Base-by-base conservation (phyloP, 2,797 vertebrate genomes). In the Oryzias sinensis region DNA sequence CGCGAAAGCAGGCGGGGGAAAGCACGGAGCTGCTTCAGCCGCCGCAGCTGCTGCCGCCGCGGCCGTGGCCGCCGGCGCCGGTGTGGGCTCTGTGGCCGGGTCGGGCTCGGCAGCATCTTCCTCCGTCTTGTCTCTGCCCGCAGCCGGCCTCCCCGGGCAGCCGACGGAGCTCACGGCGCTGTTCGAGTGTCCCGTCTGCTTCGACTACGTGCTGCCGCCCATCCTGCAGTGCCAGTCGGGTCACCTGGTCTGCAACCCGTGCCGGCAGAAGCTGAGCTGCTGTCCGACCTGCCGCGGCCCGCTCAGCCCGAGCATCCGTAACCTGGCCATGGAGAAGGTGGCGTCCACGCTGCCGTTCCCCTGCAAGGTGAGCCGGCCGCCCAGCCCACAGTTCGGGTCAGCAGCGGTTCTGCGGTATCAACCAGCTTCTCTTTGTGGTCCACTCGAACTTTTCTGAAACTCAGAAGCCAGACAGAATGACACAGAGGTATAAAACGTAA, bases 261-360 rank as follows among this genome's bases (percentile, higher is more conserved):
- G 91, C 79, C 82, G 91, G 17, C 90, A 90, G 76, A 92, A 92
- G 86, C 89, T 92, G 56, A 92, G 89, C 82, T 92, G 91, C 72
- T 92, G 91, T 43, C 91, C 91, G 70, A 92, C 90, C 50, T 92
- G 91, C 75, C 80, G 91, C 16, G 91, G 89, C 70, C 89, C 91
- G 50, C 90, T 92, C 13, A 88, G 81, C 24, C 91, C 91, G 6
- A 91, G 89, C 86, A 92, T 92, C 78, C 72, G 91, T 43, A 92
- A 92, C 87, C 76, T 92, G 77, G 91, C 91, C 40, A 92, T 92
- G 91, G 91, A 92, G 83, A 92, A 92, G 69, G 91, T 92, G 61
- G 91, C 91, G 5, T 92, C 91, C 52, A 91, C 86, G 0, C 79
- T 92, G 43, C 90, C 91, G 0, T 92, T 92, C 63, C 91, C 91